Evolutionary conservation across 2,113 vertebrate genomes (phyloP).

Genomic region (Melanerpes aurifrons): DNA sequence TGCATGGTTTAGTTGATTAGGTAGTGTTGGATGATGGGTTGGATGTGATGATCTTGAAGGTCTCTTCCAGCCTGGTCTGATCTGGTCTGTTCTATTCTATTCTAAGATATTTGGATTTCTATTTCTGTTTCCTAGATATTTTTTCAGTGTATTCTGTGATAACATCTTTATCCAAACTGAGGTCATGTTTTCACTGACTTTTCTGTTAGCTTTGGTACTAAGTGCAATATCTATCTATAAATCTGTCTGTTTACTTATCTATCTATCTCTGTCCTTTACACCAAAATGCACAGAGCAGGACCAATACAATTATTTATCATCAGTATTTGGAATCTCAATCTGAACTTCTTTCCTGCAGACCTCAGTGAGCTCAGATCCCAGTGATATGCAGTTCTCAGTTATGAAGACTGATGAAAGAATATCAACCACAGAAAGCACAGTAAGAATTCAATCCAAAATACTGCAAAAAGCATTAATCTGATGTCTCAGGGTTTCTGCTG

Average conservation of each 20-base stretch:
- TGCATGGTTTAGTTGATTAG: too few relatives aligned
- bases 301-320: neutral
- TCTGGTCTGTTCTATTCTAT: too few relatives aligned
- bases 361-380: slow-evolving; percentile 84
- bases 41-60: too few relatives aligned
- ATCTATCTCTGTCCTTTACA: neutral
- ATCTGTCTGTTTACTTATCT: too few relatives aligned
- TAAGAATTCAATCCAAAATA: slow-evolving; percentile 70
- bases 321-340: neutral
- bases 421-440: slow-evolving; percentile 85
- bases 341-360: slow-evolving; percentile 74
- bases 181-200: neutral
- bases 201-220: neutral
- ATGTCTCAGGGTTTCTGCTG: neutral
- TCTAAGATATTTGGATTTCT: neutral
- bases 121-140: neutral
- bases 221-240: neutral
- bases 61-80: too few relatives aligned
- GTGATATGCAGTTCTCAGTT: slow-evolving; percentile 88
- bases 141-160: neutral
- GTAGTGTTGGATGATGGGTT: too few relatives aligned
- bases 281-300: neutral
- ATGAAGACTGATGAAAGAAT: slow-evolving; percentile 92
- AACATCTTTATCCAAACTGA: neutral
- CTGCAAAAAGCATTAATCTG: neutral